Conservation (phyloP, 2,888 invertebrate species). For the Calameuta filiformis region DNA sequence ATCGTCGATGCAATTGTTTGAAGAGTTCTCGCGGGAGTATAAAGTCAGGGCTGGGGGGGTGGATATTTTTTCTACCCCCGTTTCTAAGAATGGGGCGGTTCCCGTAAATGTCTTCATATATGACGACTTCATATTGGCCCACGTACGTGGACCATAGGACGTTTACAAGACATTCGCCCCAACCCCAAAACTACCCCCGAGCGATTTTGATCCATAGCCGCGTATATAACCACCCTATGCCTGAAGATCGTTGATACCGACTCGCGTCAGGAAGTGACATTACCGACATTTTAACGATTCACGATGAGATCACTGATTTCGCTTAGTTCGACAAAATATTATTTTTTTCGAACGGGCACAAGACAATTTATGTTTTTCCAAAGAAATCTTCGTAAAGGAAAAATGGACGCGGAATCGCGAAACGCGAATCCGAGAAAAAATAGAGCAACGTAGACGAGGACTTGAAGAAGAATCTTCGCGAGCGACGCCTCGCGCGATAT, state of each 20-base stretch:
- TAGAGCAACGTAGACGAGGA: too few relatives aligned
- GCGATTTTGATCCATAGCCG: too few relatives aligned
- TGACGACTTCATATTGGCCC: constrained; percentile 41
- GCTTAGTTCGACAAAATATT: neutral
- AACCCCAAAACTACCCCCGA: neutral
- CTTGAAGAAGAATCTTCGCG: too few relatives aligned
- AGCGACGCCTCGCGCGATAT: too few relatives aligned
- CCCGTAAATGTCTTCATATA: constrained; percentile 39
- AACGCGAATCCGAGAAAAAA: too few relatives aligned
- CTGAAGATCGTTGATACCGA: too few relatives aligned
- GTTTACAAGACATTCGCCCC: constrained; percentile 31
- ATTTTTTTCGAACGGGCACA: neutral
- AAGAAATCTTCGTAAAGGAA: neutral
- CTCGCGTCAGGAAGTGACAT: too few relatives aligned
- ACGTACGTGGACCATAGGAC: constrained; percentile 20
- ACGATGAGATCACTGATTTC: neutral
- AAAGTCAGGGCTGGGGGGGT: neutral
- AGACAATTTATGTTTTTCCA: too few relatives aligned
- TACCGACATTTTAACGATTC: neutral
- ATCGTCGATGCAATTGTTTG: constrained; percentile 34
- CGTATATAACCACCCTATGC: too few relatives aligned
- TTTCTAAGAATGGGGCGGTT: constrained; percentile 22
- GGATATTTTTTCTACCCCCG: neutral
- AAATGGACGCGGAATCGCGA: neutral
- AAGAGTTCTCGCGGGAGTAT: constrained; percentile 32